Evolutionary conservation across 1,140 invertebrate species (phyloP).

Genomic region (Antheraea pernyi): DNA sequence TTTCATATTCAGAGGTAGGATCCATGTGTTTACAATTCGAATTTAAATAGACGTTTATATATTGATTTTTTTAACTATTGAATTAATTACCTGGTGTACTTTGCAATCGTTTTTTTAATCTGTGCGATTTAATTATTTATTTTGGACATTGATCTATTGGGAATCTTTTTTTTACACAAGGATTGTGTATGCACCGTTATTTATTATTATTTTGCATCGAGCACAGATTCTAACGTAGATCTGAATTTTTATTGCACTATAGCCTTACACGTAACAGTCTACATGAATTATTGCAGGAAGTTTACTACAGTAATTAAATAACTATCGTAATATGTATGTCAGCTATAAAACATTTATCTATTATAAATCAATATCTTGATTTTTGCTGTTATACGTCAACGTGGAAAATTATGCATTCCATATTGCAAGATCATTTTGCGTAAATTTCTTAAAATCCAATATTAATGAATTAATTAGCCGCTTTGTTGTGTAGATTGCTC

Average conservation of each 20-base stretch:
- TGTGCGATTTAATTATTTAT: too few species aligned
- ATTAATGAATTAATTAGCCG: background rate
- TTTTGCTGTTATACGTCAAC: background rate
- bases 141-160: too few species aligned
- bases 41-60: too few species aligned
- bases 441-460: too few species aligned
- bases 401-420: background rate
- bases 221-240: background rate
- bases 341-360: conserved; percentile 5
- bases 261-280: background rate
- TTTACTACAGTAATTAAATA: conserved; percentile 10
- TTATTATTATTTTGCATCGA: background rate
- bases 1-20: too few species aligned
- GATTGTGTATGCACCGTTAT: too few species aligned
- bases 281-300: conserved; percentile 4
- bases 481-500: background rate
- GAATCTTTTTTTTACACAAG: too few species aligned
- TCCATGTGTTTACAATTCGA: too few species aligned
- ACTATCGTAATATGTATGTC: background rate
- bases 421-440: too few species aligned
- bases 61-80: too few species aligned
- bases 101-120: too few species aligned
- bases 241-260: background rate
- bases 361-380: background rate
- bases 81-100: too few species aligned